Evolutionary conservation across 2,888 invertebrate genomes (phyloP).

Genomic region (Bellardia pandia): DNA sequence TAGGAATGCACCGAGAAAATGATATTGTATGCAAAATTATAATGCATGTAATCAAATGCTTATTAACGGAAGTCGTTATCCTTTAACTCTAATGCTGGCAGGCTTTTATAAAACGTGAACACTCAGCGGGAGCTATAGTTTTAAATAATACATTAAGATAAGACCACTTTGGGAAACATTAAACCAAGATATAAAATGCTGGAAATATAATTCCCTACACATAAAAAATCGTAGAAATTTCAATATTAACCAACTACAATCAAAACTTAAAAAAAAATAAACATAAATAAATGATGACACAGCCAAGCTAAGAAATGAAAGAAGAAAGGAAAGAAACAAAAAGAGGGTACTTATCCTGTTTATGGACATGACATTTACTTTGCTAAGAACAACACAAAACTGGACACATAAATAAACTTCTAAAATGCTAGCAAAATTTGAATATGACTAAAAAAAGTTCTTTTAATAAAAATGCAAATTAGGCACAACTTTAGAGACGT

Average conservation of each 20-base stretch:
- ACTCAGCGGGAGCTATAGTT: not conserved
- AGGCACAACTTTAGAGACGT: slow-evolving; percentile 56
- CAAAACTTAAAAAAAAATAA: not conserved
- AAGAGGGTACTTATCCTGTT: slow-evolving; percentile 72
- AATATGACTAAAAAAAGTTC: slow-evolving; percentile 34
- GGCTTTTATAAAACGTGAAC: not conserved
- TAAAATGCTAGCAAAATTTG: slow-evolving; percentile 34
- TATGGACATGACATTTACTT: slow-evolving; percentile 72
- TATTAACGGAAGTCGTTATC: too few species aligned
- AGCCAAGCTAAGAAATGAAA: slow-evolving; percentile 7
- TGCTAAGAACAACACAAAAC: slow-evolving; percentile 69
- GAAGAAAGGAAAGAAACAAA: slow-evolving; percentile 22
- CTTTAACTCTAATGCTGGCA: too few species aligned
- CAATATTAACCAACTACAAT: not conserved
- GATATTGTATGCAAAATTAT: too few species aligned
- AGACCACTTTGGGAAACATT: not conserved
- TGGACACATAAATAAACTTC: slow-evolving; percentile 75
- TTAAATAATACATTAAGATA: not conserved
- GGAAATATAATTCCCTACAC: too few species aligned
- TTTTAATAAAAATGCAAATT: slow-evolving; percentile 76
- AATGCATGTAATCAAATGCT: too few species aligned
- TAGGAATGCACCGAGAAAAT: too few species aligned
- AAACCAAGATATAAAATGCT: too few species aligned
- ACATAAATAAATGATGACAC: not conserved
- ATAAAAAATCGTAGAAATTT: too few species aligned